A percentile compares a stretch with the other conserved stretches of the same genome.
phyloP scores from a whole-genome alignment of 37 sponge, comb jelly and placozoan genomes.

The Aplysina aerophoba region DNA sequence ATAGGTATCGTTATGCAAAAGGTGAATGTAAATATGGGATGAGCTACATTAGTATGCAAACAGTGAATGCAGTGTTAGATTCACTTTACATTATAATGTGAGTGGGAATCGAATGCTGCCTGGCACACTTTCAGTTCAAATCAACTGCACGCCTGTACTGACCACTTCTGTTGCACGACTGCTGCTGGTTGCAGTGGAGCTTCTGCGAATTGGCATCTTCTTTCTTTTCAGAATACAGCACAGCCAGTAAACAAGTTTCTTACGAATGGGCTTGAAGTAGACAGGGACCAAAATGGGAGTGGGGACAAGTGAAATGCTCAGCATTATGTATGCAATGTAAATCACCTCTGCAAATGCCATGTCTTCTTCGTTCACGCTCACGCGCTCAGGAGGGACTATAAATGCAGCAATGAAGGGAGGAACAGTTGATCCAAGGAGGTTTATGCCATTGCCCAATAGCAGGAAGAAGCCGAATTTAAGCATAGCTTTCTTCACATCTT shows the following conservation, averaged over 20 bases:
- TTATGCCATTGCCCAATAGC: neutral
- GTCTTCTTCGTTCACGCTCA: neutral
- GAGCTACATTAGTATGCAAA: too few species aligned
- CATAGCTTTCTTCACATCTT: constrained; percentile 15
- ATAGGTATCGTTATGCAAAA: too few species aligned
- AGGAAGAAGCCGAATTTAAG: constrained; percentile 16
- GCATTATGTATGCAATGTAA: neutral
- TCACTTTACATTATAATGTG: too few species aligned
- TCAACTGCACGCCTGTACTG: too few species aligned
- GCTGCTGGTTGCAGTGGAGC: too few species aligned
- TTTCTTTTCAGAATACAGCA: neutral
- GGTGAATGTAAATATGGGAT: too few species aligned
- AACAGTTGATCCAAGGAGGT: neutral
- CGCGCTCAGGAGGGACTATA: neutral
- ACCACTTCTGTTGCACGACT: too few species aligned
- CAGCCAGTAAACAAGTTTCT: neutral
- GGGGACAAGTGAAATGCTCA: neutral
- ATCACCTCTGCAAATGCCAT: neutral
- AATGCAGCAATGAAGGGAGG: constrained; percentile 15
- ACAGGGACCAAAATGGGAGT: neutral
- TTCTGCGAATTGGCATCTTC: too few species aligned
- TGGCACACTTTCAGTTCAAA: too few species aligned
- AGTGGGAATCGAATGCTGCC: too few species aligned
- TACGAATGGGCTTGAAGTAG: constrained; percentile 9
- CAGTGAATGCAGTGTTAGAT: too few species aligned